Evolutionary conservation across 2,113 vertebrate species (phyloP).

Genomic region (Zingel zingel): DNA sequence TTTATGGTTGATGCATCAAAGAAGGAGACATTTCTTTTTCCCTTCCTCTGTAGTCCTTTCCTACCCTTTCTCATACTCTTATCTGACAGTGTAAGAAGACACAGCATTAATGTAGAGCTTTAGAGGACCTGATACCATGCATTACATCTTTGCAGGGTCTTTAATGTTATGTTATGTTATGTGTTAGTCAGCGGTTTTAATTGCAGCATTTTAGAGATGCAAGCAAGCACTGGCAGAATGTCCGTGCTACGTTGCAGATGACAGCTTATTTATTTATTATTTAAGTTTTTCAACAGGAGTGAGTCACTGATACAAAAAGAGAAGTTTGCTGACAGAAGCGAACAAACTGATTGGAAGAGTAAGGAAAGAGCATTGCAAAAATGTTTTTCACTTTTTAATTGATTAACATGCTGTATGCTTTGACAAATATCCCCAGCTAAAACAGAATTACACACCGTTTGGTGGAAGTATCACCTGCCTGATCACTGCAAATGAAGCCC

Average conservation of each 20-base stretch:
- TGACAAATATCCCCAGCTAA: neutral
- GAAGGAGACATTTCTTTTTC: neutral
- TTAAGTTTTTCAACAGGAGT: conserved; percentile 17
- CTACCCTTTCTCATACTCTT: conserved; percentile 11
- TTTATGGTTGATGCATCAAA: conserved; percentile 27
- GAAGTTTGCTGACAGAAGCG: conserved; percentile 36
- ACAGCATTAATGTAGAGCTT: neutral
- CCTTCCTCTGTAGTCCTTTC: conserved; percentile 11
- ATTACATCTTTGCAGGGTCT: neutral
- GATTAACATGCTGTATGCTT: conserved; percentile 2
- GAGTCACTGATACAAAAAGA: conserved; percentile 28
- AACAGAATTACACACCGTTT: neutral
- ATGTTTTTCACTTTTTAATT: neutral
- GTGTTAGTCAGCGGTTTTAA: conserved; percentile 46
- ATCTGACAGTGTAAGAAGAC: neutral
- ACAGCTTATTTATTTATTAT: conserved; percentile 4
- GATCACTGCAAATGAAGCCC: neutral
- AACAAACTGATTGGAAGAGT: conserved; percentile 39
- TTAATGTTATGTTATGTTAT: conserved; percentile 1
- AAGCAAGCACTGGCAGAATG: conserved; percentile 47
- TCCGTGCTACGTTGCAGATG: conserved; percentile 1
- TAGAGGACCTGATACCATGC: conserved; percentile 33
- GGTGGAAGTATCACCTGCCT: neutral
- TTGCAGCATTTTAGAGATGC: conserved; percentile 22
- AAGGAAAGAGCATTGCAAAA: conserved; percentile 7